phyloP scores from a whole-genome alignment of 2,888 invertebrate species.

The Drosophila suboccidentalis region DNA sequence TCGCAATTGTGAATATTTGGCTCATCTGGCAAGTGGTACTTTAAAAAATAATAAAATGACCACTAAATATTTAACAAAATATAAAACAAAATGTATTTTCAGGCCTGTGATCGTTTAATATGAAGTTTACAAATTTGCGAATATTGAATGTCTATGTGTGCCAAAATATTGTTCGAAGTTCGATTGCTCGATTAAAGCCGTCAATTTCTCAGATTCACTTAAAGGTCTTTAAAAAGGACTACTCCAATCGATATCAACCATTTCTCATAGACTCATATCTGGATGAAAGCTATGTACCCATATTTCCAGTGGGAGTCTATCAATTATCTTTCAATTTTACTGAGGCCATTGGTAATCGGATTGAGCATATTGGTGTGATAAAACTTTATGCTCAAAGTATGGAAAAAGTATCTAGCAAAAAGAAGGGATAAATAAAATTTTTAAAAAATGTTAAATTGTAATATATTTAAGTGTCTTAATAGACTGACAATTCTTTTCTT shows the following conservation, averaged over 20 bases:
- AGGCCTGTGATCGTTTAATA: background rate
- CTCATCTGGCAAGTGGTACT: background rate
- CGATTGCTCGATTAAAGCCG: background rate
- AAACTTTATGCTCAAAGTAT: no score
- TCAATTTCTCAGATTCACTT: background rate
- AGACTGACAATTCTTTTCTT: no score
- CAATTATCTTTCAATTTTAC: background rate
- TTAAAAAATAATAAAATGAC: background rate
- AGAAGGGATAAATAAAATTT: no score
- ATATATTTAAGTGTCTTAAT: no score
- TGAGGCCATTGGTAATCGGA: background rate
- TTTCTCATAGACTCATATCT: background rate
- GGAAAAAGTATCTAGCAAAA: no score
- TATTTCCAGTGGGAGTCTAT: background rate
- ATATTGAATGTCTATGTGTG: background rate
- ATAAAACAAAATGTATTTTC: background rate
- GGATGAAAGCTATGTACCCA: background rate
- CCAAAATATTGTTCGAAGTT: no score
- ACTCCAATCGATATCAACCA: constrained; percentile 1
- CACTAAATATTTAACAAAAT: background rate
- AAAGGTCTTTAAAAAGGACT: background rate
- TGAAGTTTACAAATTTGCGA: background rate
- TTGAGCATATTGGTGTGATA: background rate
- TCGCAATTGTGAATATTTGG: background rate
- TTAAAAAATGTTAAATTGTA: no score